A percentile compares a stretch with the other conserved stretches of the same genome.
Conservation (phyloP, 1,140 invertebrate genomes). For the Tribolium castaneum region DNA sequence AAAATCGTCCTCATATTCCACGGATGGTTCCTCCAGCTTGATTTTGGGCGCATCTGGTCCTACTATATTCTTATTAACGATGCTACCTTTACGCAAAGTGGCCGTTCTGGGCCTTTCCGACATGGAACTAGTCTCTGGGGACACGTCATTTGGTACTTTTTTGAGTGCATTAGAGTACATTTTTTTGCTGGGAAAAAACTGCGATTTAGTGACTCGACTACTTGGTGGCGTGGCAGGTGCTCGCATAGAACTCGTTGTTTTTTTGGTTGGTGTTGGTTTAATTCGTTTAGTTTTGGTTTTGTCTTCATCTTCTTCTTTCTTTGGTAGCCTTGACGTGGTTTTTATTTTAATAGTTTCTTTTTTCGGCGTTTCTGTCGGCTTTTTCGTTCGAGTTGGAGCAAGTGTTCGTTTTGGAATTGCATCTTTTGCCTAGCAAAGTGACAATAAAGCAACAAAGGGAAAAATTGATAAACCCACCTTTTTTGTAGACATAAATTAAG, state of each 20-base stretch:
- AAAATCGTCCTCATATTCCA: constrained; percentile 70
- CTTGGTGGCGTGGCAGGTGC: constrained; percentile 46
- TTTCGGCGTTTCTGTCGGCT: constrained; percentile 26
- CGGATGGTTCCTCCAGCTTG: constrained; percentile 50
- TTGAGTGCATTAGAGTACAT: constrained; percentile 57
- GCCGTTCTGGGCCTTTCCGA: constrained; percentile 59
- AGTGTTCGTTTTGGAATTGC: neutral
- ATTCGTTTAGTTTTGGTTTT: constrained; percentile 31
- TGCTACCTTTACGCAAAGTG: constrained; percentile 58
- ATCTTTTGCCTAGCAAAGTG: neutral
- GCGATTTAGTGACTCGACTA: constrained; percentile 53
- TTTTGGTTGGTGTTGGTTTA: constrained; percentile 22
- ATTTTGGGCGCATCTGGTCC: constrained; percentile 55
- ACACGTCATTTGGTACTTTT: constrained; percentile 23
- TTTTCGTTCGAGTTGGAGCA: neutral
- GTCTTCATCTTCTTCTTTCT: constrained; percentile 1
- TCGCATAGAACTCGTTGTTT: neutral
- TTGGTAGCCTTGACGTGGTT: constrained; percentile 9
- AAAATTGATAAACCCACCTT: constrained; percentile 48
- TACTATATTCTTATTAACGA: constrained; percentile 58
- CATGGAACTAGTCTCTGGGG: constrained; percentile 45
- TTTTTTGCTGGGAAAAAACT: constrained; percentile 60
- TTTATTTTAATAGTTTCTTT: constrained; percentile 23
- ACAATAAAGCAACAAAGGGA: neutral
- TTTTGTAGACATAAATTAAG: constrained; percentile 52